Percentiles rank a stretch among this genome's conserved stretches.
These are phyloP conservation scores for Eurytoma adleriae DNA, from an alignment of 2,888 invertebrate genomes.

Conservation along the genomic window DNA sequence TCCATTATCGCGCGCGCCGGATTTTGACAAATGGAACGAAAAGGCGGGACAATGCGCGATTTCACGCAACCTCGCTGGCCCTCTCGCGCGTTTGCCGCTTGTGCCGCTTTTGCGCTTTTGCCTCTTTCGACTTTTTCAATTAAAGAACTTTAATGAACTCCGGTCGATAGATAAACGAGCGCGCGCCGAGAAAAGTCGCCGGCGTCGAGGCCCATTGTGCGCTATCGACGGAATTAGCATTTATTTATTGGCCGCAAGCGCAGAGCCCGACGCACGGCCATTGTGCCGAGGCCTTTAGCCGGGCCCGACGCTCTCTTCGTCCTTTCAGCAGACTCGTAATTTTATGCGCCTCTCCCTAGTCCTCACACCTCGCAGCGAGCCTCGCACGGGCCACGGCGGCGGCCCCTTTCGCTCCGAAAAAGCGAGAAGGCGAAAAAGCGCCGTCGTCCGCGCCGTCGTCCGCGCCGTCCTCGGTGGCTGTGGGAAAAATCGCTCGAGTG, in stretches of 20 bases:
- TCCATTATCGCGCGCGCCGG: constrained; percentile 15
- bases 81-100: background rate
- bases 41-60: constrained; percentile 42
- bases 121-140: constrained; percentile 52
- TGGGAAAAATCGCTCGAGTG: constrained; percentile 20
- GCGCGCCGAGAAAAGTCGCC: constrained; percentile 16
- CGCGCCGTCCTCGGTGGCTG: background rate
- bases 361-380: background rate
- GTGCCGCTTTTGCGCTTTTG: background rate
- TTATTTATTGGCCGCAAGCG: constrained; percentile 49
- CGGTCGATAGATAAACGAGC: constrained; percentile 16
- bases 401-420: background rate
- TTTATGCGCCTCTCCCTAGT: constrained; percentile 17
- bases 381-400: too few relatives aligned
- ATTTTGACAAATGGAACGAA: constrained; percentile 54
- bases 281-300: background rate
- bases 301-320: background rate
- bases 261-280: background rate
- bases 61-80: constrained; percentile 34
- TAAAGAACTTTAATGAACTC: constrained; percentile 55
- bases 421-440: background rate
- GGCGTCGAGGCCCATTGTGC: constrained; percentile 9
- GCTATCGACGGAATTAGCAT: constrained; percentile 49
- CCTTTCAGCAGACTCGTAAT: constrained; percentile 28
- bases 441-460: too few relatives aligned